Evolutionary conservation across 1,140 invertebrate genomes (phyloP).

Genomic region (Drosophila arawakana): DNA sequence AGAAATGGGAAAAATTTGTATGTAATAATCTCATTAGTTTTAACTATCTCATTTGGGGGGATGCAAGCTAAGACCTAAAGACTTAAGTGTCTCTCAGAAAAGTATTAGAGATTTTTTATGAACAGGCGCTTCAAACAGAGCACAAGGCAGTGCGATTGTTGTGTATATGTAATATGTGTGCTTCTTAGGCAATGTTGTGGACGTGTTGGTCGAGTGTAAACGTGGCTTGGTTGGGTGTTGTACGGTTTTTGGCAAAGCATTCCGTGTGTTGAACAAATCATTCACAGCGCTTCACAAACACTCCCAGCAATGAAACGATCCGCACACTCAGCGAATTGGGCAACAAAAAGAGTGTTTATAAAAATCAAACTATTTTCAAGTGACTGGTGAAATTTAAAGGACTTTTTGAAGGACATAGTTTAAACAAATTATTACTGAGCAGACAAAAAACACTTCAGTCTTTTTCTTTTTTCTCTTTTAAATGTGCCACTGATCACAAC

Average conservation of each 20-base stretch:
- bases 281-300: constrained; percentile 50
- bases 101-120: neutral
- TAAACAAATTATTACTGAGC: no score
- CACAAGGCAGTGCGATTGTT: constrained; percentile 2
- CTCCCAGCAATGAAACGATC: constrained; percentile 49
- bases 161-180: neutral
- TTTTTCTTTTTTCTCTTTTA: no score
- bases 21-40: constrained; percentile 65
- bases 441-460: no score
- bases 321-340: constrained; percentile 19
- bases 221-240: constrained; percentile 75
- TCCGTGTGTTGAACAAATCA: constrained; percentile 57
- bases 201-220: constrained; percentile 46
- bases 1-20: constrained; percentile 70
- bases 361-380: no score
- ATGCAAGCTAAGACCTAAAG: neutral
- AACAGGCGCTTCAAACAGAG: neutral
- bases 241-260: constrained; percentile 77
- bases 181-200: constrained; percentile 24
- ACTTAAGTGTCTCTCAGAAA: neutral
- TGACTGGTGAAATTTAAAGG: no score
- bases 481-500: no score
- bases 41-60: neutral
- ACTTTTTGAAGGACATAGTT: no score
- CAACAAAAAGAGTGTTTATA: neutral